A percentile compares a stretch with the other conserved stretches of the same genome.
These are phyloP conservation scores for Eupelmus urozonus DNA, from an alignment of 2,888 invertebrate genomes.

Conservation along the genomic window DNA sequence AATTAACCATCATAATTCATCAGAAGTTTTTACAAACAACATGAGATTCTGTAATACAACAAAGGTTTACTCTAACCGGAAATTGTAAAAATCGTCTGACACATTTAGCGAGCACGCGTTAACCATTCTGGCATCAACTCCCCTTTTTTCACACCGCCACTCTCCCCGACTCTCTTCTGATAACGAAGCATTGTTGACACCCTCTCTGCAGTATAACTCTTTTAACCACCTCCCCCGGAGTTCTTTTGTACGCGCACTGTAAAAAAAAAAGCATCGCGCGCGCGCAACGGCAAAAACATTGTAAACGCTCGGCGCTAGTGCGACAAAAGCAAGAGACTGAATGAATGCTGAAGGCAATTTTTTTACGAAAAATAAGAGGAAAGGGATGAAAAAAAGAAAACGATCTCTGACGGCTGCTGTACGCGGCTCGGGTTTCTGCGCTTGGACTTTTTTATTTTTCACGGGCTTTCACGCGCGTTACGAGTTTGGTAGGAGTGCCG, in stretches of 20 bases:
- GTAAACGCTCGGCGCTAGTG: conserved; percentile 15
- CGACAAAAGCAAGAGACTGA: not conserved
- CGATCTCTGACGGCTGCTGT: conserved; percentile 1
- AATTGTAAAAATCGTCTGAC: too few relatives aligned
- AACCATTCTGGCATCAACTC: too few relatives aligned
- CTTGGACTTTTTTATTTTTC: not conserved
- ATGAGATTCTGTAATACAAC: too few relatives aligned
- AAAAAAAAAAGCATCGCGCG: not conserved
- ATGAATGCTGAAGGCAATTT: conserved; percentile 38
- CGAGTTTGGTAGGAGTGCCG: not conserved
- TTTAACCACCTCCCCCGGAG: conserved; percentile 19
- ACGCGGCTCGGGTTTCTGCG: not conserved
- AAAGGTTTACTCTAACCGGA: too few relatives aligned
- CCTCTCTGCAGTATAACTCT: conserved; percentile 34
- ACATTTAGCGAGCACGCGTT: too few relatives aligned
- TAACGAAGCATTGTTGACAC: conserved; percentile 46
- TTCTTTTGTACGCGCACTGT: conserved; percentile 20
- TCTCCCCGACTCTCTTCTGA: not conserved
- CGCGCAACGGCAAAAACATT: conserved; percentile 39
- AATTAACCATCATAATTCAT: too few relatives aligned
- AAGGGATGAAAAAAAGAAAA: not conserved
- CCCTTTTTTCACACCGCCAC: too few relatives aligned
- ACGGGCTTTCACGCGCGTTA: not conserved
- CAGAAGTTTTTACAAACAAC: too few relatives aligned
- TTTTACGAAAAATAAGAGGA: conserved; percentile 30